These are phyloP conservation scores for Gisinianus flammeolus DNA, from an alignment of 2,888 invertebrate species.

Conservation along the genomic window DNA sequence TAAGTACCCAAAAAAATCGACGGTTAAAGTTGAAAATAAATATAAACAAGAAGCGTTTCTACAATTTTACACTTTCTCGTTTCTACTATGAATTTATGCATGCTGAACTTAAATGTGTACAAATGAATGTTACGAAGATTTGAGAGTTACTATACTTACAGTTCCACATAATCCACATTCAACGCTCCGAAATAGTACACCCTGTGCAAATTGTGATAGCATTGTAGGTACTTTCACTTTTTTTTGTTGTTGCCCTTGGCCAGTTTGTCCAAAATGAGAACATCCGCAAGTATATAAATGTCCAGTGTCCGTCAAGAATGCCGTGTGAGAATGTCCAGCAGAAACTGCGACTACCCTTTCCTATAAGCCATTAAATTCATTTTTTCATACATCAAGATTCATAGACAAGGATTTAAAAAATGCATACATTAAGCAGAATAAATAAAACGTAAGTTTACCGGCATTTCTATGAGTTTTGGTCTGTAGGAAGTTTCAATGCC, in stretches of 20 bases:
- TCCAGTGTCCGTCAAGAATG: constrained; percentile 79
- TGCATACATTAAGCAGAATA: background rate
- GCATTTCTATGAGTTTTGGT: constrained; percentile 65
- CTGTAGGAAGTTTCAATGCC: constrained; percentile 72
- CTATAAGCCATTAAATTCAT: constrained; percentile 54
- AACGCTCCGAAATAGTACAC: constrained; percentile 49
- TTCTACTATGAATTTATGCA: too few species aligned
- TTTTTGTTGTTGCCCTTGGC: constrained; percentile 69
- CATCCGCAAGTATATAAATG: constrained; percentile 83
- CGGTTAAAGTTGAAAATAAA: too few species aligned
- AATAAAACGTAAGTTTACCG: constrained; percentile 6
- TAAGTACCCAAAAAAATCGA: too few species aligned
- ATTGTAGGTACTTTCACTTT: constrained; percentile 59
- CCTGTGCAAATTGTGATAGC: constrained; percentile 46
- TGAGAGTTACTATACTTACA: too few species aligned
- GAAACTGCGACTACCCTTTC: constrained; percentile 73
- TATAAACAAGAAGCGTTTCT: too few species aligned
- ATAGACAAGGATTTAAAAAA: background rate
- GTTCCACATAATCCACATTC: constrained; percentile 55
- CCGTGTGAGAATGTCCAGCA: constrained; percentile 89
- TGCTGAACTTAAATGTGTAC: too few species aligned
- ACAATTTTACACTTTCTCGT: too few species aligned
- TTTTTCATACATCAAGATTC: background rate
- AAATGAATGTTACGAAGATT: too few species aligned
- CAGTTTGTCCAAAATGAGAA: constrained; percentile 88